Base-by-base conservation (phyloP, 2,113 vertebrate genomes). In the Pomatorhinus ruficollis region DNA sequence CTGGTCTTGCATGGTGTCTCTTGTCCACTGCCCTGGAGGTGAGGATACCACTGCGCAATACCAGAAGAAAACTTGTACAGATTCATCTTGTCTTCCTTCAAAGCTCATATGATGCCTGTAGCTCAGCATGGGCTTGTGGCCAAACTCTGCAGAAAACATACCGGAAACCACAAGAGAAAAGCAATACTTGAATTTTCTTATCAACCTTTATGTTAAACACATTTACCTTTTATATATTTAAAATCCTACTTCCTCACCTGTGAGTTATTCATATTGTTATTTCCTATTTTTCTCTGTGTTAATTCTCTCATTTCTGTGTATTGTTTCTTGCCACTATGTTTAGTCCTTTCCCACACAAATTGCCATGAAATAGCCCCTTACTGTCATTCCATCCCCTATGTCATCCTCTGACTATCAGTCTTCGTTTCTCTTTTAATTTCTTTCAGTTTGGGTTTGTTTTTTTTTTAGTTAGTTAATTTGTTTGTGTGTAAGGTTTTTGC, bases 391-490 rank as follows among this genome's bases (percentile, higher is more conserved):
- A n/a, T 27, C 4, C 5, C 28, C 37, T 31, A 6, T 16, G 17
- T 33, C 22, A 40, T 21, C 11, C 44, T 70, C 30, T 53, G 17
- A n/a, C 78, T 81, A 52, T 10, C 13, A 60, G 5, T 61, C 8
- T 61, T 61, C 19, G 0, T 8, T 87, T 54, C 12, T 53, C 16
- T n/a, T 42, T 56, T 37, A 50, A 50, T 65, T 50, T 44, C 9
- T 44, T 42, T 44, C 17, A 4, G 5, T 49, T 54, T 61, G 9
- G 14, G 5, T 0, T 0, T n/a, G n/a, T n/a, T 10, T 23, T 17
- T 24, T 44, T 33, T 44, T 33, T 20, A 9, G 5, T 28, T 40
- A 14, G 2, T 33, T 69, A 37, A 9, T 53, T 61, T 72, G 6
- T 16, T 40, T 63, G 11, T 21, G 5, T 63, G 31, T 6, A 11